Evolutionary conservation across 2,113 vertebrate genomes (phyloP).

Genomic region (Ictalurus punctatus): DNA sequence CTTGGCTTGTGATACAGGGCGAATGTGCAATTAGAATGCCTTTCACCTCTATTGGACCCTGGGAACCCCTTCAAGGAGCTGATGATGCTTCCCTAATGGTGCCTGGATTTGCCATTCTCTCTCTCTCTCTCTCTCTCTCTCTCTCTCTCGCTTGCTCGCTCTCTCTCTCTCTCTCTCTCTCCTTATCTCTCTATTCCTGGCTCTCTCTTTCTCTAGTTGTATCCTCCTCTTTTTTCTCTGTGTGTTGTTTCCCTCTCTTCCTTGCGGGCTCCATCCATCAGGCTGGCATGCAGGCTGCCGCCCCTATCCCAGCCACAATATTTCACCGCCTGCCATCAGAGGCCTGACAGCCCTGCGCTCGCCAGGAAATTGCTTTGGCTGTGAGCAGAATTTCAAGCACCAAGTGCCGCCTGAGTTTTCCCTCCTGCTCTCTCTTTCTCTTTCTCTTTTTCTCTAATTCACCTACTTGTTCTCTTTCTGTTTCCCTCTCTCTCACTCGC

Average conservation of each 20-base stretch:
- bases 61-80: constrained; percentile 74
- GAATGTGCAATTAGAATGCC: constrained; percentile 42
- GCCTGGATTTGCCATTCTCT: constrained; percentile 65
- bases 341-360: constrained; percentile 95
- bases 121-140: constrained; percentile 25
- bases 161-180: constrained; percentile 36
- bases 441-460: constrained; percentile 34
- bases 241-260: constrained; percentile 65
- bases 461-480: constrained; percentile 26
- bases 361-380: constrained; percentile 95
- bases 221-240: constrained; percentile 56
- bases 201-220: constrained; percentile 47
- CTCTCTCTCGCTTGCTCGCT: constrained; percentile 43
- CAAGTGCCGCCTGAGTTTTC: constrained; percentile 62
- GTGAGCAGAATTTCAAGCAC: constrained; percentile 98
- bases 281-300: constrained; percentile 92
- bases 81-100: constrained; percentile 78
- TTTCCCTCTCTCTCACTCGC: constrained; percentile 12
- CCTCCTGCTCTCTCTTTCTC: constrained; percentile 52
- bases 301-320: constrained; percentile 91
- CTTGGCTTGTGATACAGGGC: constrained; percentile 25
- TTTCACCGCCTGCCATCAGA: constrained; percentile 96
- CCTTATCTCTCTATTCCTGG: constrained; percentile 53
- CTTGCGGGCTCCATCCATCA: constrained; percentile 92
- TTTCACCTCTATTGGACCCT: constrained; percentile 71